Percentiles rank a stretch among this genome's conserved stretches.
Evolutionary conservation across 2,797 vertebrate genomes (phyloP).

Genomic region (Bradypus variegatus): DNA sequence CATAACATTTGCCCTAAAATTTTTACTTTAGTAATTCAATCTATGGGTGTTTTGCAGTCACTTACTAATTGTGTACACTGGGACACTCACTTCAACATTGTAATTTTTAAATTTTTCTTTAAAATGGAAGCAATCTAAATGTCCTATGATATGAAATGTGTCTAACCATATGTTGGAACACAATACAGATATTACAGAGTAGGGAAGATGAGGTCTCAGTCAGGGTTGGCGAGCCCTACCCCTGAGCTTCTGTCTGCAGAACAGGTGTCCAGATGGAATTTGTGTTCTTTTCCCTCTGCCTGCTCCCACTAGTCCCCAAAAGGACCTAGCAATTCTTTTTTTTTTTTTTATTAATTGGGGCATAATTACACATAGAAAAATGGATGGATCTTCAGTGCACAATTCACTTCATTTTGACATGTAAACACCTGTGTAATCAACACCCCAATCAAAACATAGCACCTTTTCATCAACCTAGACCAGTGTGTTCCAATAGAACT

Average conservation of each 20-base stretch:
- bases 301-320: no score
- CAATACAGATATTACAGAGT: background rate
- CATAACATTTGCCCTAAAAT: background rate
- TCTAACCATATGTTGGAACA: background rate
- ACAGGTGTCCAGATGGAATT: background rate
- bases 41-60: background rate
- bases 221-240: no score
- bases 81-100: background rate
- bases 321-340: background rate
- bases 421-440: background rate
- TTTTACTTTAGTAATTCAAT: background rate
- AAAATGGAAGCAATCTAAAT: background rate
- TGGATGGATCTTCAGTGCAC: background rate
- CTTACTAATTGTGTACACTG: background rate
- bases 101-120: background rate
- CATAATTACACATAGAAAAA: background rate
- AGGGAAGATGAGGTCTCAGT: background rate
- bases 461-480: background rate
- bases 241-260: background rate
- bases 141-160: background rate
- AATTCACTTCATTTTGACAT: background rate
- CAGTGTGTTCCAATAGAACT: background rate
- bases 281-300: background rate
- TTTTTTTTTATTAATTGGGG: background rate
- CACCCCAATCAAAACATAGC: background rate